These are phyloP conservation scores for Tanypteryx hageni DNA, from an alignment of 2,888 invertebrate genomes.

Conservation along the genomic window DNA sequence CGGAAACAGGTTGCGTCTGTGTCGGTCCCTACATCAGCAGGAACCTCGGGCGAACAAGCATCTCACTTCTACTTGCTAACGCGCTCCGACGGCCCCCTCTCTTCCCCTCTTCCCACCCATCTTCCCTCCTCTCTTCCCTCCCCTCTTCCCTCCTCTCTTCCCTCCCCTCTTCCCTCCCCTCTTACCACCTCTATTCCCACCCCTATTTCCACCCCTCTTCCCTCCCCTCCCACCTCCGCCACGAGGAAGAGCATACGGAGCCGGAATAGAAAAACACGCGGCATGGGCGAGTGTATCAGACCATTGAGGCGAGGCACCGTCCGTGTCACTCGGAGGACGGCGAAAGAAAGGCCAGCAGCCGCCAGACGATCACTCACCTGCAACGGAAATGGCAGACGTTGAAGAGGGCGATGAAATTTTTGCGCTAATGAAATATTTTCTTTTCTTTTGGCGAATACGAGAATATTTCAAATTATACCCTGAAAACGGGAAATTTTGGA, in stretches of 20 bases:
- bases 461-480: too few relatives aligned
- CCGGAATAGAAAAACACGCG: not conserved
- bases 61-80: not conserved
- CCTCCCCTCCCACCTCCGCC: too few relatives aligned
- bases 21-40: not conserved
- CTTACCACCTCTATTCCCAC: too few relatives aligned
- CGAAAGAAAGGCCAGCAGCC: not conserved
- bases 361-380: conserved; percentile 9
- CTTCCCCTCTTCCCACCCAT: not conserved
- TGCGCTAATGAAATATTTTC: not conserved
- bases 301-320: not conserved
- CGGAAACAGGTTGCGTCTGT: conserved; percentile 15
- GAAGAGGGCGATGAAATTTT: not conserved
- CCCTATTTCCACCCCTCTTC: too few relatives aligned
- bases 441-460: too few relatives aligned
- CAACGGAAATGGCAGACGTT: not conserved
- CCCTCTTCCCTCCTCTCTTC: too few relatives aligned
- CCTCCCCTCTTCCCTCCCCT: too few relatives aligned
- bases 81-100: not conserved
- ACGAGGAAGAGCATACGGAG: not conserved
- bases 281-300: not conserved
- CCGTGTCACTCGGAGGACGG: not conserved
- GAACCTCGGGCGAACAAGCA: conserved; percentile 4
- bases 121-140: too few relatives aligned
- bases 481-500: not conserved